A percentile compares a stretch with the other conserved stretches of the same genome.
These are phyloP conservation scores for Macrotis lagotis DNA, from an alignment of 2,113 vertebrate genomes.

Conservation along the genomic window DNA sequence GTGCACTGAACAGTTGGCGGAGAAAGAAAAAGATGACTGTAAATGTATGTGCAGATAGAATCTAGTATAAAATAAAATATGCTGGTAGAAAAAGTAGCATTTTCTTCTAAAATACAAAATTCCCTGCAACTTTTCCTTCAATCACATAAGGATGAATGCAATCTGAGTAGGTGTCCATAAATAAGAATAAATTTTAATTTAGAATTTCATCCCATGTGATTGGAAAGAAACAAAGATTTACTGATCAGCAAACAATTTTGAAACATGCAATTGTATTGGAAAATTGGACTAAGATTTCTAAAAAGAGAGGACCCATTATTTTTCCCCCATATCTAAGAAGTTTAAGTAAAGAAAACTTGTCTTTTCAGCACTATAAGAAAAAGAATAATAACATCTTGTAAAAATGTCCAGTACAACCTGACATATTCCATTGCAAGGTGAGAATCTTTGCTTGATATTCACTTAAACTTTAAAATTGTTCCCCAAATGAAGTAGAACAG, in stretches of 20 bases:
- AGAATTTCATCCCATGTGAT: not conserved
- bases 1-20: slow-evolving; percentile 87
- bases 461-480: slow-evolving; percentile 51
- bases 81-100: slow-evolving; percentile 75
- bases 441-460: slow-evolving; percentile 48
- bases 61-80: slow-evolving; percentile 83
- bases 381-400: slow-evolving; percentile 9
- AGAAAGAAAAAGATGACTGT: slow-evolving; percentile 83
- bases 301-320: slow-evolving; percentile 41
- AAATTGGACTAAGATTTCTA: slow-evolving; percentile 15
- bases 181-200: slow-evolving; percentile 50
- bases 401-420: slow-evolving; percentile 3
- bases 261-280: slow-evolving; percentile 12
- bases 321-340: too few species aligned
- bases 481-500: slow-evolving; percentile 35
- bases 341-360: not conserved
- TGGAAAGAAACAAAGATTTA: slow-evolving; percentile 45
- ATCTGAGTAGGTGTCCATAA: slow-evolving; percentile 50
- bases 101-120: slow-evolving; percentile 73
- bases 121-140: slow-evolving; percentile 62
- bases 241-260: slow-evolving; percentile 25
- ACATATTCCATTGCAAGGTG: slow-evolving; percentile 14
- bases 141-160: slow-evolving; percentile 20
- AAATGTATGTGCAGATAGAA: slow-evolving; percentile 81
- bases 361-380: not conserved